These are phyloP conservation scores for Mimas tiliae DNA, from an alignment of 2,888 invertebrate genomes.

Conservation along the genomic window DNA sequence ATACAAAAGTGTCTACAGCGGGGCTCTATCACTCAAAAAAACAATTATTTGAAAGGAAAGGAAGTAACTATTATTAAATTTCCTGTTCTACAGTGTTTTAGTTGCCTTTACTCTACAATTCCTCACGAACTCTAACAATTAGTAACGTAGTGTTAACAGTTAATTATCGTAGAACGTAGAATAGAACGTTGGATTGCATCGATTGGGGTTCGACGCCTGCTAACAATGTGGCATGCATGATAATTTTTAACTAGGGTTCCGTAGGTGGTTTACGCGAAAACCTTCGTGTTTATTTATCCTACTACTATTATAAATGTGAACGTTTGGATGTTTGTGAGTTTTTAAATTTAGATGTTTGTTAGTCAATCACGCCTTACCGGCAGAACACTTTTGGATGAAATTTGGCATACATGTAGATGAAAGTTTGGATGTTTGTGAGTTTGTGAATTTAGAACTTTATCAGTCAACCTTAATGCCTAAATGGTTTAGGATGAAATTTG, in stretches of 20 bases:
- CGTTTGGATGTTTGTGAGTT: too few species aligned
- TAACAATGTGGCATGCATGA: constrained; percentile 29
- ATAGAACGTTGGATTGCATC: constrained; percentile 32
- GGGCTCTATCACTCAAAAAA: too few species aligned
- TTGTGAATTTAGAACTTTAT: too few species aligned
- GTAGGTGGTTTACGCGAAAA: neutral
- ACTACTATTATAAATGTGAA: neutral
- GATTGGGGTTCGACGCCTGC: constrained; percentile 32
- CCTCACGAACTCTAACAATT: constrained; percentile 34
- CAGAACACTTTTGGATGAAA: too few species aligned
- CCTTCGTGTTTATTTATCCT: neutral
- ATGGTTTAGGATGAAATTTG: too few species aligned
- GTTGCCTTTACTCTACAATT: constrained; percentile 32
- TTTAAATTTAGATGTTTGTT: too few species aligned
- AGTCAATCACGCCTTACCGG: too few species aligned
- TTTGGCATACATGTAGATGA: too few species aligned
- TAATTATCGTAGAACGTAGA: constrained; percentile 37
- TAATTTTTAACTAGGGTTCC: constrained; percentile 25
- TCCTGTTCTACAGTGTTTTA: constrained; percentile 7
- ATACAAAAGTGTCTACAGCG: too few species aligned
- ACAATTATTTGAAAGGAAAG: constrained; percentile 7
- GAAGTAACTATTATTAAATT: constrained; percentile 13
- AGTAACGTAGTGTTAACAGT: constrained; percentile 39
- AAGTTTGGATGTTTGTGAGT: too few species aligned
- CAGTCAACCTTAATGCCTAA: too few species aligned